A percentile compares a stretch with the other conserved stretches of the same genome.
These are phyloP conservation scores for Blomia tropicalis DNA, from an alignment of 2,888 invertebrate genomes.

Conservation along the genomic window DNA sequence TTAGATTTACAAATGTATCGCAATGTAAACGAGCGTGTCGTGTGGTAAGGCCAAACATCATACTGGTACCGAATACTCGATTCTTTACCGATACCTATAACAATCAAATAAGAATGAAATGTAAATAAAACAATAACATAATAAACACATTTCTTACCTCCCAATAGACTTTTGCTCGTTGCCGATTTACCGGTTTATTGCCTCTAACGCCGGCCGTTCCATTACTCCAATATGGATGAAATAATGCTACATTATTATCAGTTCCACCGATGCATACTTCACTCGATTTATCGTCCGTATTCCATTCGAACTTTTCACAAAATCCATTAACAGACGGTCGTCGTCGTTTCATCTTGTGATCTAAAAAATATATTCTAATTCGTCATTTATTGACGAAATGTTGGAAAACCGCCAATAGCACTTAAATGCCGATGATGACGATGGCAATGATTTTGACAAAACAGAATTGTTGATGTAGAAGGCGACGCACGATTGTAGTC, in stretches of 20 bases:
- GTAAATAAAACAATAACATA: background rate
- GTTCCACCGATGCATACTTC: slow-evolving; percentile 38
- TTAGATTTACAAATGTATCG: slow-evolving; percentile 50
- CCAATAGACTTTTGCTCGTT: slow-evolving; percentile 35
- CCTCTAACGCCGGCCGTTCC: slow-evolving; percentile 56
- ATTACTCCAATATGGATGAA: slow-evolving; percentile 59
- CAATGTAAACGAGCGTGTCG: slow-evolving; percentile 45
- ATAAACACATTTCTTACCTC: slow-evolving; percentile 24
- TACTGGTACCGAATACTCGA: slow-evolving; percentile 53
- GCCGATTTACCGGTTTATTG: slow-evolving; percentile 47
- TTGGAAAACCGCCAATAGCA: too few species aligned
- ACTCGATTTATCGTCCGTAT: slow-evolving; percentile 42
- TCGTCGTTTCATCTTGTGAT: background rate
- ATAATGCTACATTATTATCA: slow-evolving; percentile 46
- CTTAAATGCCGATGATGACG: too few species aligned
- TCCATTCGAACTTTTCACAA: slow-evolving; percentile 54
- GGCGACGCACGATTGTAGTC: too few species aligned
- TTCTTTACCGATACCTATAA: slow-evolving; percentile 36
- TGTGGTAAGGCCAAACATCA: slow-evolving; percentile 57
- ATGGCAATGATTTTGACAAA: too few species aligned
- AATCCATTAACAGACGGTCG: slow-evolving; percentile 37
- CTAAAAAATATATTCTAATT: too few species aligned
- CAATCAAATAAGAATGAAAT: slow-evolving; percentile 9
- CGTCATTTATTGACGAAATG: too few species aligned
- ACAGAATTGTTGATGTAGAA: too few species aligned